Percentiles rank a stretch among this genome's conserved stretches.
Evolutionary conservation across 2,797 vertebrate genomes (phyloP).

Genomic region (Ciconia nigra): DNA sequence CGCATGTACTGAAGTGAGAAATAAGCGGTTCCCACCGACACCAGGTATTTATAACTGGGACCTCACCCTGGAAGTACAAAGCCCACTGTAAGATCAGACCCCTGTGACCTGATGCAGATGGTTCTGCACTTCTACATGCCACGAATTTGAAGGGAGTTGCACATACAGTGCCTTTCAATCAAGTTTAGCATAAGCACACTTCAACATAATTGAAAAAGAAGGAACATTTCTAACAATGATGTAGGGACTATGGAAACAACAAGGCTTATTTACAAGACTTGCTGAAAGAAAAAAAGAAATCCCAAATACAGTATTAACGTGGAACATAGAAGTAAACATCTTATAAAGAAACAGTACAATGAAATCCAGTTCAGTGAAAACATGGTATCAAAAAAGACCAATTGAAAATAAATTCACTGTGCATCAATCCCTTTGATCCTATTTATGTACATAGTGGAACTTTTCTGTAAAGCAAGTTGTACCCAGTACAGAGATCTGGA

Average conservation of each 20-base stretch:
- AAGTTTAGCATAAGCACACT: not conserved
- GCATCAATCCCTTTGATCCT: slow-evolving; percentile 64
- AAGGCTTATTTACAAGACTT: slow-evolving; percentile 64
- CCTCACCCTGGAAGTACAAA: not conserved
- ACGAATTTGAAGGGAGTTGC: not conserved
- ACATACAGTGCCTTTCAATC: not conserved
- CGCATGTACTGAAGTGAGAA: not conserved
- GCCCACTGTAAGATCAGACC: not conserved
- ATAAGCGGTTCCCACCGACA: not conserved
- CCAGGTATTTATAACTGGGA: not conserved
- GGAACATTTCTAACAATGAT: not conserved
- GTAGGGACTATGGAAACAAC: not conserved
- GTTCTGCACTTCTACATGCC: not conserved
- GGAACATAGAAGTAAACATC: slow-evolving; percentile 57
- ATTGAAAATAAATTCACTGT: slow-evolving; percentile 54
- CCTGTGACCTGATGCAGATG: not conserved
- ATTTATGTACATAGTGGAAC: slow-evolving; percentile 67
- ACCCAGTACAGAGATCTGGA: slow-evolving; percentile 62
- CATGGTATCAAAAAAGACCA: slow-evolving; percentile 62
- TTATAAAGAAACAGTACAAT: slow-evolving; percentile 53
- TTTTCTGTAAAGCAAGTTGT: slow-evolving; percentile 51
- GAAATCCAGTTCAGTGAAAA: slow-evolving; percentile 69
- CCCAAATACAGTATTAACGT: slow-evolving; percentile 24
- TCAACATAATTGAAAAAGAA: not conserved
- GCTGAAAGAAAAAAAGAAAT: slow-evolving; percentile 4